A percentile compares a stretch with the other conserved stretches of the same genome.
These are phyloP conservation scores for Anhinga anhinga DNA, from an alignment of 2,113 vertebrate species.

Conservation along the genomic window DNA sequence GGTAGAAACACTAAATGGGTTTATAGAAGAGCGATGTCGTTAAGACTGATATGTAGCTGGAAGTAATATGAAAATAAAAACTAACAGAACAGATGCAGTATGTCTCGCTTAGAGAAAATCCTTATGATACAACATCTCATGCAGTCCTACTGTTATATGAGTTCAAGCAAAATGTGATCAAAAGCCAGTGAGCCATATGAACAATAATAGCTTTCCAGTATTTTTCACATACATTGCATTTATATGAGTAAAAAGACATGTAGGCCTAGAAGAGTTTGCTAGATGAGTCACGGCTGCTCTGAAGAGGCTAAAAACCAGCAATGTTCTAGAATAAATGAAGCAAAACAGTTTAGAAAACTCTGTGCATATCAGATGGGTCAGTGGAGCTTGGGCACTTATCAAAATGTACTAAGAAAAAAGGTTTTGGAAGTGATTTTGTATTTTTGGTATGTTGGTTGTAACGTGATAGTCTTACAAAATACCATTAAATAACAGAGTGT, in stretches of 20 bases:
- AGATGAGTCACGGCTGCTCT: background rate
- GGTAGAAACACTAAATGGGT: background rate
- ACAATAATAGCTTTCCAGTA: background rate
- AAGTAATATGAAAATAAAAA: background rate
- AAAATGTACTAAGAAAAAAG: background rate
- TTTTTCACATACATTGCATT: background rate
- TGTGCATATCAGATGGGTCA: background rate
- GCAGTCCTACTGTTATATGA: background rate
- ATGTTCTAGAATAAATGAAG: background rate
- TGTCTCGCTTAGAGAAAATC: background rate
- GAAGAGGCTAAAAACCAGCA: background rate
- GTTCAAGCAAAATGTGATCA: background rate
- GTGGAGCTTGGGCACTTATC: rapidly evolving
- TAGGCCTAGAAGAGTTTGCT: background rate
- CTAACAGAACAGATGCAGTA: background rate
- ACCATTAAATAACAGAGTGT: background rate
- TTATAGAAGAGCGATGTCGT: background rate
- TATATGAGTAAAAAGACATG: background rate
- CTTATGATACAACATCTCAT: background rate
- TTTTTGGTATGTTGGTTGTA: background rate
- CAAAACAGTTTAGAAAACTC: background rate
- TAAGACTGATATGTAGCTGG: background rate
- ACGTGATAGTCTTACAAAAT: background rate
- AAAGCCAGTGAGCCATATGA: background rate
- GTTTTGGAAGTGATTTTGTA: background rate